These are phyloP conservation scores for Myrmecobius fasciatus DNA, from an alignment of 2,113 vertebrate genomes.

Conservation along the genomic window DNA sequence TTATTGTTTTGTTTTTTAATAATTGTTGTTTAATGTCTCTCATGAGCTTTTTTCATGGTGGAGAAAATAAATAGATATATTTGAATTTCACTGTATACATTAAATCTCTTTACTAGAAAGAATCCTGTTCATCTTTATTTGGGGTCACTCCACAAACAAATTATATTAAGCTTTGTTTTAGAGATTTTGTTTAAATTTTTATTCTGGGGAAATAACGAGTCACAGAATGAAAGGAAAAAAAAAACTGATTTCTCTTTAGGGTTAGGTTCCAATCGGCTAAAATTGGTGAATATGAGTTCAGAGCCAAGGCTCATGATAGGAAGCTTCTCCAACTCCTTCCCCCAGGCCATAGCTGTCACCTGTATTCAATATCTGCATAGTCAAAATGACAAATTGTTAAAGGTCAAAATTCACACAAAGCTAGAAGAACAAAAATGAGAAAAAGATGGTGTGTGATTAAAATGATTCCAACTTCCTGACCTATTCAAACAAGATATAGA, in stretches of 20 bases:
- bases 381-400: neutral
- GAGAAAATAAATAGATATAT: neutral
- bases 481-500: neutral
- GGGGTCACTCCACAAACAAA: neutral
- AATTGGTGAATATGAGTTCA: neutral
- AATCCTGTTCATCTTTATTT: neutral
- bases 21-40: neutral
- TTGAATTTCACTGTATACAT: neutral
- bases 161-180: neutral
- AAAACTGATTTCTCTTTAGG: neutral
- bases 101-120: neutral
- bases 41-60: neutral
- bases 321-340: neutral
- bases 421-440: neutral
- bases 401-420: neutral
- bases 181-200: neutral
- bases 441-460: neutral
- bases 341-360: neutral
- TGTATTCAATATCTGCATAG: neutral
- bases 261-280: neutral
- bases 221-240: neutral
- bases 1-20: neutral
- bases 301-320: neutral
- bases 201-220: neutral
- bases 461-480: neutral